phyloP scores from a whole-genome alignment of 1,140 invertebrate species.

The Orchesella cincta region DNA sequence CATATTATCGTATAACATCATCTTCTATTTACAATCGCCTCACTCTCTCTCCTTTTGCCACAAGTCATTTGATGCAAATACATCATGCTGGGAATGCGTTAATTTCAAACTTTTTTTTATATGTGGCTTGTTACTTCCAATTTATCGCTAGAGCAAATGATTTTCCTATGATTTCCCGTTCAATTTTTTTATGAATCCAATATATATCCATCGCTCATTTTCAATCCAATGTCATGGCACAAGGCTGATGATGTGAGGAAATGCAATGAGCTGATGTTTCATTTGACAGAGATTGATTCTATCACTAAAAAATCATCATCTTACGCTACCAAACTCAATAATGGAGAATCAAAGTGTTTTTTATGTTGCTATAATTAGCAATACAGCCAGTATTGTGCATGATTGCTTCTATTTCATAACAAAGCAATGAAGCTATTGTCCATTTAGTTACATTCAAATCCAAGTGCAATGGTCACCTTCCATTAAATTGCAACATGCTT shows the following conservation, averaged over 20 bases:
- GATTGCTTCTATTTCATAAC: too few species aligned
- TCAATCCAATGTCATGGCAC: background rate
- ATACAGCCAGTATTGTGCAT: background rate
- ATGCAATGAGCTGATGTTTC: background rate
- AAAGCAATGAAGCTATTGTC: too few species aligned
- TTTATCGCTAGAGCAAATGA: background rate
- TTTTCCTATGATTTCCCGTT: too few species aligned
- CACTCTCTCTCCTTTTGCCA: background rate
- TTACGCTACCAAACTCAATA: background rate
- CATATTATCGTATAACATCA: background rate
- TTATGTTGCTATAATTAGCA: background rate
- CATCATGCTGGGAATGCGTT: background rate
- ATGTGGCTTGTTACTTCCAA: background rate
- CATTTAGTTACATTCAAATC: too few species aligned
- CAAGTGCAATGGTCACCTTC: background rate
- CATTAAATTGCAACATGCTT: background rate
- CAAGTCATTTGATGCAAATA: constrained; percentile 11
- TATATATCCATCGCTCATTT: background rate
- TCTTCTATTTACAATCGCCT: background rate
- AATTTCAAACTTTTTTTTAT: constrained; percentile 8
- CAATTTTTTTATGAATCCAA: too few species aligned
- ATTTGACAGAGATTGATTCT: constrained; percentile 23
- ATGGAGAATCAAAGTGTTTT: background rate
- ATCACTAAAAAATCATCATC: background rate
- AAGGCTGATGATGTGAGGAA: background rate